phyloP scores from a whole-genome alignment of 2,797 vertebrate species.

The Loris lydekkerianus region DNA sequence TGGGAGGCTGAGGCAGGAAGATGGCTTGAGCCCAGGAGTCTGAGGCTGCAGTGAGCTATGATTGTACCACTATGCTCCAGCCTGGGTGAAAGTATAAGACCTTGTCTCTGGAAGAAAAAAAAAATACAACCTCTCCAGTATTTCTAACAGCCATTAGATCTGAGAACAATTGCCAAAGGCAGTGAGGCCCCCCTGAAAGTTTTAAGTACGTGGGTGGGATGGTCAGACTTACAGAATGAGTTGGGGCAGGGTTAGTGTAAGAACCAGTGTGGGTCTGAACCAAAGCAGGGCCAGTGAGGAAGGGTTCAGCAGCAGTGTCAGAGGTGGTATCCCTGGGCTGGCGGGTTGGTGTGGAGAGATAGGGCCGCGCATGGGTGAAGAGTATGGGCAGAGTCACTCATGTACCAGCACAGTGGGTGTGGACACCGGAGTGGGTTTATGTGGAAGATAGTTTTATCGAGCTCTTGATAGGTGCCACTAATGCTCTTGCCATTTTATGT shows the following conservation, averaged over 20 bases:
- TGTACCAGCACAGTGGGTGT: fast-evolving
- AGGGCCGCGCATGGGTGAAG: background rate
- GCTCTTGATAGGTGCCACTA: background rate
- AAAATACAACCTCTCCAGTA: background rate
- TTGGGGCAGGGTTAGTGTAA: background rate
- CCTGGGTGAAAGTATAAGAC: no score
- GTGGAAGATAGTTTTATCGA: background rate
- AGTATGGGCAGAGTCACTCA: background rate
- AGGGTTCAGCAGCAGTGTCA: background rate
- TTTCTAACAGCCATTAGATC: background rate
- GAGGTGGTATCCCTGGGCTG: background rate
- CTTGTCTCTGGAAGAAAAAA: background rate
- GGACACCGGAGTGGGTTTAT: no score
- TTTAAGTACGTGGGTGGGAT: background rate
- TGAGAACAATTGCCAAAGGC: background rate
- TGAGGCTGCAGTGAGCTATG: background rate
- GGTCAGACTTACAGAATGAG: background rate
- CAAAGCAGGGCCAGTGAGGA: background rate
- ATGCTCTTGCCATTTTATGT: background rate
- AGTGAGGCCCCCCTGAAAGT: background rate
- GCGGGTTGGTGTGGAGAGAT: background rate
- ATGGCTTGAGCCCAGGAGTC: background rate
- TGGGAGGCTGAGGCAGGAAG: background rate
- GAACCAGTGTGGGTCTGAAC: background rate
- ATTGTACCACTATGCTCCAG: background rate